Evolutionary conservation across 2,797 vertebrate species (phyloP).

Genomic region (Lepilemur ruficaudatus): DNA sequence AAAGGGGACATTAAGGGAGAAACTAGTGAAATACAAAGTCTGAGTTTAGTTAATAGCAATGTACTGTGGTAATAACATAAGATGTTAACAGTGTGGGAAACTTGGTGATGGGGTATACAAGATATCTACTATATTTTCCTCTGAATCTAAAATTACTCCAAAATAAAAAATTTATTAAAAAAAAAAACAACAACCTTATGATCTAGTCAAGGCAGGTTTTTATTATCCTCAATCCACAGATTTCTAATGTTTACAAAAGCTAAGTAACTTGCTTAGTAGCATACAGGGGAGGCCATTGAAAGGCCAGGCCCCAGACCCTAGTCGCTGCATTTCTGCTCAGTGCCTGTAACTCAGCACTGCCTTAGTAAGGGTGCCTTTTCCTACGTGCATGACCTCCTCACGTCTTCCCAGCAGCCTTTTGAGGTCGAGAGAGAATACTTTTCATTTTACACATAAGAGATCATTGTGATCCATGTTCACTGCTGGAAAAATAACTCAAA

Average conservation of each 20-base stretch:
- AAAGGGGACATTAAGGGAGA: background rate
- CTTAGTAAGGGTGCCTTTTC: background rate
- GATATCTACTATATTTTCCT: background rate
- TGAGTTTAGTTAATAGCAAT: background rate
- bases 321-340: background rate
- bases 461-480: background rate
- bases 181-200: background rate
- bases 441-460: background rate
- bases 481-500: background rate
- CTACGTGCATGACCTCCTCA: fast-evolving
- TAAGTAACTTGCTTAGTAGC: background rate
- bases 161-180: background rate
- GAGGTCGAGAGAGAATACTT: background rate
- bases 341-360: background rate
- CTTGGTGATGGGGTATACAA: background rate
- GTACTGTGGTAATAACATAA: background rate
- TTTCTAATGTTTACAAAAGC: background rate
- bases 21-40: background rate
- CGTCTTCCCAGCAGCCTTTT: background rate
- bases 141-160: background rate
- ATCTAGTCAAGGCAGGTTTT: background rate
- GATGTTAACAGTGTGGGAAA: background rate
- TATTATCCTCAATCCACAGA: background rate
- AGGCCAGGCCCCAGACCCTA: background rate
- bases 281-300: background rate